Conservation (phyloP, 2,797 vertebrate species). For the Fundulus diaphanus region DNA sequence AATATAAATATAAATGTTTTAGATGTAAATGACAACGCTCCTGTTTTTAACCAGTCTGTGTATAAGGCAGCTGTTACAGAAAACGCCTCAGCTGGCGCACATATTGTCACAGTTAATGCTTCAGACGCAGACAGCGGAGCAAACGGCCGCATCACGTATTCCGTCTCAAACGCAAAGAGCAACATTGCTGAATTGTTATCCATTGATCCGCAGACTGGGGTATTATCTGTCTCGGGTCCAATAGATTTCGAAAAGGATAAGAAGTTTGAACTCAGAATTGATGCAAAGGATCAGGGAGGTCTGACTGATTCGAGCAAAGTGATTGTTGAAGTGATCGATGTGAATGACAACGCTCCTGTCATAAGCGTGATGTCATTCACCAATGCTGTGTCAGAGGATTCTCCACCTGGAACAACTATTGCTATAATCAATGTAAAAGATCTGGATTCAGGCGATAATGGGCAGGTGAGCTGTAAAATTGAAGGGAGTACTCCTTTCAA, state of each 20-base stretch:
- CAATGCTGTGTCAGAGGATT: background rate
- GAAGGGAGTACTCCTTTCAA: background rate
- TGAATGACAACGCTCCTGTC: background rate
- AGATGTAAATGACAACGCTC: background rate
- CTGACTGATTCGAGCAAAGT: constrained; percentile 52
- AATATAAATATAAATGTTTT: background rate
- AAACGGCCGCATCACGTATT: constrained; percentile 65
- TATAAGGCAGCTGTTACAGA: constrained; percentile 32
- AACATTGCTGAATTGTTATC: constrained; percentile 56
- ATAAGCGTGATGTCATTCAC: constrained; percentile 2
- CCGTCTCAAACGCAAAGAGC: constrained; percentile 60
- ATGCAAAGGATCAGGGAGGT: constrained; percentile 72
- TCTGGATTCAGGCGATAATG: background rate
- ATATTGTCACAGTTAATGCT: constrained; percentile 33
- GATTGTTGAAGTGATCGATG: constrained; percentile 46
- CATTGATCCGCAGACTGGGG: constrained; percentile 67
- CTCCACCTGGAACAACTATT: constrained; percentile 26
- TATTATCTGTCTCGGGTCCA: constrained; percentile 50
- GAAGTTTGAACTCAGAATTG: constrained; percentile 64
- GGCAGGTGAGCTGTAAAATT: background rate
- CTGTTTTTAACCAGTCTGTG: constrained; percentile 19
- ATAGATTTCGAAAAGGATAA: constrained; percentile 63
- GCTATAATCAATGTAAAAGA: background rate
- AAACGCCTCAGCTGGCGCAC: constrained; percentile 22
- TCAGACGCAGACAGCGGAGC: constrained; percentile 3